These are phyloP conservation scores for Pandemis corylana DNA, from an alignment of 2,888 invertebrate genomes.

Conservation along the genomic window DNA sequence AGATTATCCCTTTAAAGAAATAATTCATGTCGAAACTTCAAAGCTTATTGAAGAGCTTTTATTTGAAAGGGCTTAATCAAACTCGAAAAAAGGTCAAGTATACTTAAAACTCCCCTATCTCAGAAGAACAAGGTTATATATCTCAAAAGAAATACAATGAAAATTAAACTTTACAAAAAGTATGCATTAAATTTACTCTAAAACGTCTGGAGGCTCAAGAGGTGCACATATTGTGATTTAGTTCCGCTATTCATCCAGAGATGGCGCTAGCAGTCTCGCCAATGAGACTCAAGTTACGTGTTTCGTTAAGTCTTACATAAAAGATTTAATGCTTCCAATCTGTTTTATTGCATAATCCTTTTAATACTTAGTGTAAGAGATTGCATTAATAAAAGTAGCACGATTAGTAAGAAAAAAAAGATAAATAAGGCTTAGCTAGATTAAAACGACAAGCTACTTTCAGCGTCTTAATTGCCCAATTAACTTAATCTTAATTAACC, in stretches of 20 bases:
- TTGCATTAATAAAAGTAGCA: slow-evolving; percentile 20
- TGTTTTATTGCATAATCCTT: slow-evolving; percentile 28
- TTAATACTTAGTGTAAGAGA: slow-evolving; percentile 15
- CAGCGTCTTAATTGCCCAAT: background rate
- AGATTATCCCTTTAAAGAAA: slow-evolving; percentile 27
- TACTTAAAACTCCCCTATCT: slow-evolving; percentile 10
- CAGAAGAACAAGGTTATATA: background rate
- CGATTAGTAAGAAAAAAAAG: slow-evolving; percentile 15
- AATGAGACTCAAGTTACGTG: slow-evolving; percentile 21
- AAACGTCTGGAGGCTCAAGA: background rate
- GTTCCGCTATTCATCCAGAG: slow-evolving; percentile 64
- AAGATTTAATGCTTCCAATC: slow-evolving; percentile 24
- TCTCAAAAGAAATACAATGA: background rate
- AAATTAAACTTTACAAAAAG: background rate
- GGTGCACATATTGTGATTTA: slow-evolving; percentile 23
- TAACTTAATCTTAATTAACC: background rate
- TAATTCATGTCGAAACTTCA: slow-evolving; percentile 30
- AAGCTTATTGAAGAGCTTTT: slow-evolving; percentile 31
- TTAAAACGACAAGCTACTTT: background rate
- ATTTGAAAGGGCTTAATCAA: slow-evolving; percentile 42
- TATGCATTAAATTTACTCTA: background rate
- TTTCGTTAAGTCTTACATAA: slow-evolving; percentile 26
- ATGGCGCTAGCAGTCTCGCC: slow-evolving; percentile 62
- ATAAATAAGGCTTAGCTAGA: slow-evolving; percentile 15
- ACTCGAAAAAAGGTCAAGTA: slow-evolving; percentile 36